These are phyloP conservation scores for Calliopum simillimum DNA, from an alignment of 2,888 invertebrate species.

Conservation along the genomic window DNA sequence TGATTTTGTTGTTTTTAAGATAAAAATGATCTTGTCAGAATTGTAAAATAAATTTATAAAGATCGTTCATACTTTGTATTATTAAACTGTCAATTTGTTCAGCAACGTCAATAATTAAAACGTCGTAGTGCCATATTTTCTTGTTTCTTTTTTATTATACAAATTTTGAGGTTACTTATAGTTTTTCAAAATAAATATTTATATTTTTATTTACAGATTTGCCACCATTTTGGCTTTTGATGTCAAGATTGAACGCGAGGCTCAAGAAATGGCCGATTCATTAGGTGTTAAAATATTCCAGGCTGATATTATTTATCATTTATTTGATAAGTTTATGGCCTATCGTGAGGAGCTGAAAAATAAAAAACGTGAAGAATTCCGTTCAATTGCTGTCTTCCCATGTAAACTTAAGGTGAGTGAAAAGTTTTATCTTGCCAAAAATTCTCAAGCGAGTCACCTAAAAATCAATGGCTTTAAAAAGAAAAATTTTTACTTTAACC, in stretches of 20 bases:
- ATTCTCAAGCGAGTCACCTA: background rate
- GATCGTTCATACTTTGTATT: background rate
- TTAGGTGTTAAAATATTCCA: constrained; percentile 96
- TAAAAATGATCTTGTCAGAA: constrained; percentile 8
- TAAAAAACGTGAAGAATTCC: constrained; percentile 94
- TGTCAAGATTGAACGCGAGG: constrained; percentile 97
- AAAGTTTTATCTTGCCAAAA: background rate
- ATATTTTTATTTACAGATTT: constrained; percentile 72
- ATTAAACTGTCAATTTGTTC: constrained; percentile 3
- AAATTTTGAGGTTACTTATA: background rate
- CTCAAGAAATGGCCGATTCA: constrained; percentile 96
- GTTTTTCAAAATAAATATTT: constrained; percentile 21
- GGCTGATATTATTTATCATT: constrained; percentile 99
- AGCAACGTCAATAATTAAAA: background rate
- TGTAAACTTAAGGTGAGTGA: constrained; percentile 86
- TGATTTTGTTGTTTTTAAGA: constrained; percentile 5
- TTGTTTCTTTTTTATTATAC: background rate
- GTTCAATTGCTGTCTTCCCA: constrained; percentile 97
- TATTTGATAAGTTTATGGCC: constrained; percentile 96
- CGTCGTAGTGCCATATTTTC: background rate
- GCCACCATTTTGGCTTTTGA: constrained; percentile 99
- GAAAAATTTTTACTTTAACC: background rate
- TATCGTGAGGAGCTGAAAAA: constrained; percentile 91
- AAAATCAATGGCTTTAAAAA: background rate
- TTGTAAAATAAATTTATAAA: constrained; percentile 2